A percentile compares a stretch with the other conserved stretches of the same genome.
Evolutionary conservation across 2,113 vertebrate species (phyloP).

Genomic region (Dissostichus mawsoni): DNA sequence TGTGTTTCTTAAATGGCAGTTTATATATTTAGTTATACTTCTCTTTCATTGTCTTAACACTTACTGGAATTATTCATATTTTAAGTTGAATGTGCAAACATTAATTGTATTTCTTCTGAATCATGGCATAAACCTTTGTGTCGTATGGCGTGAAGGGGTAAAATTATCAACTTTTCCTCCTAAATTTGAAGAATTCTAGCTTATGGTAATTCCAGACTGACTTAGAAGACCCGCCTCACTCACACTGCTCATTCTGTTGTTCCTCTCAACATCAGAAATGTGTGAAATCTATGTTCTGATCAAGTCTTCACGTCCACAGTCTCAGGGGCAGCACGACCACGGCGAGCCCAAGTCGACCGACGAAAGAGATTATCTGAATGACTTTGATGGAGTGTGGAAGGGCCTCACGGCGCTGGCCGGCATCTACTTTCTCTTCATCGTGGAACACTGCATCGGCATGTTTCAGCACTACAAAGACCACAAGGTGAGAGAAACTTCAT

Average conservation of each 20-base stretch:
- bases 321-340: conserved; percentile 92
- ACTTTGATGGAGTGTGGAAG: conserved; percentile 95
- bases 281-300: neutral
- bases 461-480: conserved; percentile 95
- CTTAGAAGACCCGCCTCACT: too few relatives aligned
- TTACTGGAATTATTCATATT: neutral
- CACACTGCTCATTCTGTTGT: too few relatives aligned
- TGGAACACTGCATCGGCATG: conserved; percentile 97
- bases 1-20: neutral
- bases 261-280: neutral
- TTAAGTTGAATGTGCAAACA: neutral
- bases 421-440: conserved; percentile 97
- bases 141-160: too few relatives aligned
- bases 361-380: conserved; percentile 74
- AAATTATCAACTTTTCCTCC: too few relatives aligned
- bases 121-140: too few relatives aligned
- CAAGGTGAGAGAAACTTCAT: conserved; percentile 78
- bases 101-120: neutral
- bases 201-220: too few relatives aligned
- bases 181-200: too few relatives aligned
- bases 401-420: conserved; percentile 94
- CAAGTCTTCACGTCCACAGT: conserved; percentile 76
- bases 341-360: conserved; percentile 51
- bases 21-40: neutral
- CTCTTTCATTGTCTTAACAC: neutral